Evolutionary conservation across 2,113 vertebrate species (phyloP).

Genomic region (Oriolus oriolus): DNA sequence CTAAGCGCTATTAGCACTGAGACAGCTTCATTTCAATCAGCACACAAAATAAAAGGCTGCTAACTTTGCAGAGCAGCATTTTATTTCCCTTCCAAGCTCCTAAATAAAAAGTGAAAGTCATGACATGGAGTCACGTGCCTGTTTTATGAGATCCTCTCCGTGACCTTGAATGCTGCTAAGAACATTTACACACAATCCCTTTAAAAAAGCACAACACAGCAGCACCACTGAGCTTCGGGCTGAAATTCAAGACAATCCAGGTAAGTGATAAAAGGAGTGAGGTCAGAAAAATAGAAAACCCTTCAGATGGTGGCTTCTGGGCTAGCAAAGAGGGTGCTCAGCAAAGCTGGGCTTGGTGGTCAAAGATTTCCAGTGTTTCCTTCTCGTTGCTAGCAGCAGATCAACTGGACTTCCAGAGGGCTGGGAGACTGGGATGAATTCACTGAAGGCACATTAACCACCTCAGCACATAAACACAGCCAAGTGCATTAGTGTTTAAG

Average conservation of each 20-base stretch:
- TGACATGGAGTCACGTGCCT: not conserved
- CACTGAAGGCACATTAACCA: not conserved
- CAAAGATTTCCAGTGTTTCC: not conserved
- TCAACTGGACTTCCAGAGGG: not conserved
- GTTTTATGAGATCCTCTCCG: not conserved
- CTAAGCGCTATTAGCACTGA: accelerated
- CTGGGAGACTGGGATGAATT: not conserved
- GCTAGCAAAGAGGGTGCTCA: not conserved
- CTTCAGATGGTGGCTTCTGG: not conserved
- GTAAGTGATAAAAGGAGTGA: not conserved
- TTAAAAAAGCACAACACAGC: not conserved
- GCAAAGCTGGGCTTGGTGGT: not conserved
- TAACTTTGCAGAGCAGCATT: not conserved
- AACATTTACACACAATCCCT: not conserved
- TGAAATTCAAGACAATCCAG: not conserved
- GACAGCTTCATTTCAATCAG: not conserved
- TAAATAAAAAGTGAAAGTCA: not conserved
- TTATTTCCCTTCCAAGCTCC: not conserved
- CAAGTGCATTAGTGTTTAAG: not conserved
- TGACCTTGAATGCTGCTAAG: not conserved
- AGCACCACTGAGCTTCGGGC: not conserved
- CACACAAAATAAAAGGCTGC: not conserved
- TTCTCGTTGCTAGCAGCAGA: not conserved
- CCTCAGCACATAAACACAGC: not conserved
- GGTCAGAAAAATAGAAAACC: not conserved